Percentiles rank a stretch among this genome's conserved stretches.
These are phyloP conservation scores for Grallaria varia DNA, from an alignment of 2,113 vertebrate genomes.

Conservation along the genomic window DNA sequence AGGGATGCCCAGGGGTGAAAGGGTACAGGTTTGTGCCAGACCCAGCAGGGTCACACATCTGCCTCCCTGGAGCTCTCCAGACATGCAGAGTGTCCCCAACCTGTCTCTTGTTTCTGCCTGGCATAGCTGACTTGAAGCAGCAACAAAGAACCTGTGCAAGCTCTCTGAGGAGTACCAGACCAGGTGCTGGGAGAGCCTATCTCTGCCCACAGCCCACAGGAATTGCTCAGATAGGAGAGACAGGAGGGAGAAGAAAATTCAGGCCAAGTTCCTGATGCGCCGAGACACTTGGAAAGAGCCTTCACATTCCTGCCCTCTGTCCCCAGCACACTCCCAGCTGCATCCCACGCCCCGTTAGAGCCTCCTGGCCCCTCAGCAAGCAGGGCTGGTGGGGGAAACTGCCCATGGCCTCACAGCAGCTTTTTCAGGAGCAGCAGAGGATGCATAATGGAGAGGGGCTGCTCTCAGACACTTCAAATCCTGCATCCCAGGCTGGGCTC, in stretches of 20 bases:
- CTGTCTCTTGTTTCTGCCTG: not conserved
- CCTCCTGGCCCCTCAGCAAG: not conserved
- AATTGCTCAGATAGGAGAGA: not conserved
- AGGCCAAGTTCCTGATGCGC: conserved; percentile 15
- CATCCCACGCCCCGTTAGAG: fast-evolving
- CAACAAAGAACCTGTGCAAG: not conserved
- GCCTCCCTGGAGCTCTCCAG: not conserved
- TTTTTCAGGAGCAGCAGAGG: not conserved
- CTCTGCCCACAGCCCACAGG: not conserved
- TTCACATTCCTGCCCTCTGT: conserved; percentile 17
- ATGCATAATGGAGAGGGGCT: not conserved
- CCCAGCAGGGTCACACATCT: not conserved
- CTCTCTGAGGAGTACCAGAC: not conserved
- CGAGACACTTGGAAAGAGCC: not conserved
- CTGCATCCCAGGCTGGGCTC: not conserved
- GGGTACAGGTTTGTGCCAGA: not conserved
- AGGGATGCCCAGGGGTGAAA: fast-evolving
- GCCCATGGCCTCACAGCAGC: not conserved
- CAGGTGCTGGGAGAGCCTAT: not conserved
- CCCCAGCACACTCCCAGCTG: not conserved
- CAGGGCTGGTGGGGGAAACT: not conserved
- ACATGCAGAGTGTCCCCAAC: not conserved
- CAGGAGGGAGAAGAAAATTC: not conserved
- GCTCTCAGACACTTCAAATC: not conserved
- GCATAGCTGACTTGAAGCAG: not conserved